These are phyloP conservation scores for Proterorhinus semilunaris DNA, from an alignment of 2,113 vertebrate genomes.

Conservation along the genomic window DNA sequence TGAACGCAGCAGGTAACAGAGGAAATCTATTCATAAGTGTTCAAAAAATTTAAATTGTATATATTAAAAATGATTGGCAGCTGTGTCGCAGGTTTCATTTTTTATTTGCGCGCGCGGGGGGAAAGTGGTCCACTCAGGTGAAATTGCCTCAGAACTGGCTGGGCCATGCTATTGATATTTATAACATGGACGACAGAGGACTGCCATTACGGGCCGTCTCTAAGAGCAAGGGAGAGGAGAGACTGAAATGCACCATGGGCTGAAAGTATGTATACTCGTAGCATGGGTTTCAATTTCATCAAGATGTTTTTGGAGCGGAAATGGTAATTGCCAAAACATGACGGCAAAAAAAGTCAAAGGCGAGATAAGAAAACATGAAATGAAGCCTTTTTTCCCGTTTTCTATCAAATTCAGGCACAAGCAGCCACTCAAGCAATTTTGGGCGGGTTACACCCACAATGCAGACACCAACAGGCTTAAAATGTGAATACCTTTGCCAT, in stretches of 20 bases:
- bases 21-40: constrained; percentile 10
- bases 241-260: constrained; percentile 39
- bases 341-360: not conserved
- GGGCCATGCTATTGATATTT: constrained; percentile 57
- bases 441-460: too few species aligned
- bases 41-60: constrained; percentile 24
- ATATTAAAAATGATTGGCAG: constrained; percentile 36
- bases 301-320: constrained; percentile 6
- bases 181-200: constrained; percentile 60
- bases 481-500: too few species aligned
- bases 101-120: constrained; percentile 25
- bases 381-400: too few species aligned
- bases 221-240: constrained; percentile 29
- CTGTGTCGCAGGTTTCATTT: constrained; percentile 31
- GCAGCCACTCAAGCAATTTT: too few species aligned
- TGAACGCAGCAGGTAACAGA: constrained; percentile 21
- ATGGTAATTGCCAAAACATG: constrained; percentile 1
- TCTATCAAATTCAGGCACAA: too few species aligned
- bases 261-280: not conserved
- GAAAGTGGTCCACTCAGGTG: constrained; percentile 36
- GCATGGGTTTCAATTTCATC: constrained; percentile 19
- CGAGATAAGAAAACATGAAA: not conserved
- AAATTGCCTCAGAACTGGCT: constrained; percentile 34
- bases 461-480: too few species aligned
- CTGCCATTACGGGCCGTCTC: constrained; percentile 28